Percentiles rank a stretch among this genome's conserved stretches.
Evolutionary conservation across 2,113 vertebrate species (phyloP).

Genomic region (Vombatus ursinus): DNA sequence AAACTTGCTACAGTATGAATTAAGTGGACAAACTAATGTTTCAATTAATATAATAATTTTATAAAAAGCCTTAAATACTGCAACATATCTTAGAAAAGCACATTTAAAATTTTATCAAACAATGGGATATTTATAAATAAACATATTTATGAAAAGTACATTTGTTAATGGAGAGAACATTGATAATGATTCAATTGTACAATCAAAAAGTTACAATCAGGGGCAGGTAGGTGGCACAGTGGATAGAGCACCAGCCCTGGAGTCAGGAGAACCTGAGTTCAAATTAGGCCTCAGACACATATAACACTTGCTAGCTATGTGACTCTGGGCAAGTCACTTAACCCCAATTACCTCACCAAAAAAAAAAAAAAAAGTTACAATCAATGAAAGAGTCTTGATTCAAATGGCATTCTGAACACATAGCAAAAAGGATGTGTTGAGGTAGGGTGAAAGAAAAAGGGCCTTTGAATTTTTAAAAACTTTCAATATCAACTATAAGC

Average conservation of each 20-base stretch:
- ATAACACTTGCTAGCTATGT: no score
- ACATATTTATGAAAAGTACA: neutral
- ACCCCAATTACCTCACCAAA: no score
- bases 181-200: neutral
- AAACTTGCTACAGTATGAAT: neutral
- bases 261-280: no score
- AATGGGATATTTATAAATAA: neutral
- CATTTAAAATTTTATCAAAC: neutral
- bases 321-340: no score
- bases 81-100: neutral
- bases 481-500: neutral
- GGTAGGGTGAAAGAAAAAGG: neutral
- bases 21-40: neutral
- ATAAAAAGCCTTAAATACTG: conserved; percentile 12
- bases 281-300: no score
- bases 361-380: neutral
- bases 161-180: neutral
- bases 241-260: no score
- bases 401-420: neutral
- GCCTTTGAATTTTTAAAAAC: neutral
- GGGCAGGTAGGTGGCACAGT: no score
- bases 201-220: neutral
- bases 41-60: neutral
- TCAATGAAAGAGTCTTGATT: neutral
- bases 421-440: neutral